Base-by-base conservation (phyloP, 2,888 invertebrate species). In the Scaptomyza reducta region DNA sequence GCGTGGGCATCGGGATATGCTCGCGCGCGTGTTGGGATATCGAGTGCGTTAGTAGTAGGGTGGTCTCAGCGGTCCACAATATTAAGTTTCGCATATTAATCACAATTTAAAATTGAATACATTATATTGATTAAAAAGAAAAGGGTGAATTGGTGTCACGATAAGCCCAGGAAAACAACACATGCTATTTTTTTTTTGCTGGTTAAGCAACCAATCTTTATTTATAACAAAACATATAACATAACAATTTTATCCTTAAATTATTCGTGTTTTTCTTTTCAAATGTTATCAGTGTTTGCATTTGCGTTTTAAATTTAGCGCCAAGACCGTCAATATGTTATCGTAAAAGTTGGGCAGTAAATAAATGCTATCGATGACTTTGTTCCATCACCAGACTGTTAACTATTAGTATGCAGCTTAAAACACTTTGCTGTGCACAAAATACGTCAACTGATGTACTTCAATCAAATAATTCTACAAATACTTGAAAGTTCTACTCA, bases 51-150 rank as follows among this genome's bases (percentile, higher is more conserved):
- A 10, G 31, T 42, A 31, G 54, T 51, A 40, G 60, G 60, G 54
- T 31, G 55, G 76, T 68, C 75, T 68, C 61, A 47, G 44, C 68
- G 75, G 68, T 69, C 58, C 57, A 50, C 51, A 70, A 63, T 77
- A 79, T 79, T 69, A 82, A 85, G 77, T 85, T 81, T 63, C 77
- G 62, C 62, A 79, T 77, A 82, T 82, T 79, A 82, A 82, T 82
- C 81, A 86, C 83, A 83, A 86, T 82, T 83, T 83, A 72, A 81
- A 84, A 66, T 66, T 70, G 73, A 81, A 73, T 78, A 76, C 66
- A 84, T 80, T 81, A 79, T 33, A 65, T 70, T 62, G 85, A 81
- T 84, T 64, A 74, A 40, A 40, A 38, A 0, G 56, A 47, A 59
- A 84, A 63, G 60, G 64, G 42, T 45, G 14, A 16, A 22, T 11